Base-by-base conservation (phyloP, 2,888 invertebrate species). In the Lamellibrachia satsuma region DNA sequence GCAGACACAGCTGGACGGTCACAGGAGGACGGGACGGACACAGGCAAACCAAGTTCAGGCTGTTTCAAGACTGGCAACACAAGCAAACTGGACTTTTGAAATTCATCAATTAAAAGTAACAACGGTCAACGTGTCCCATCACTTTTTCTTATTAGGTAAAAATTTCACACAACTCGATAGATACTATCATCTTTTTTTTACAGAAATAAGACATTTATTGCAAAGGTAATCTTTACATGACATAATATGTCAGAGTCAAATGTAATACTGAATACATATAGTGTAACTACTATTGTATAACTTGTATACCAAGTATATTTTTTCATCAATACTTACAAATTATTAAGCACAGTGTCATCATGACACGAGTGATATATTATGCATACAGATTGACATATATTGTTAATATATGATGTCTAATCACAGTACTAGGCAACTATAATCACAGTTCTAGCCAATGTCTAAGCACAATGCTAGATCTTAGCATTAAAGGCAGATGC, bases 1-100 rank as follows among this genome's bases (percentile, higher is more conserved):
- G 95, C 96, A 3, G 96, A 96, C 91, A 95, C 95, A 52, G 95
- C 95, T 4, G 95, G 95, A 92, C 93, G 96, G 91, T 93, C 95
- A 6, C 96, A 96, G 93, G 96, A 96, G 92, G 96, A 96, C 90
- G 94, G 95, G 8, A 51, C 90, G n/a, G 51, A 51, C n/a, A 90
- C 92, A 1, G 52, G 15, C 22, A 92, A n/a, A n/a, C 27, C 52
- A 91, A 90, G 55, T 52, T 8, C 60, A 8, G 94, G 94, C 93
- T 93, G 94, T 90, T 92, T 93, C 9, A 90, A 92, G 6, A 92
- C 93, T 91, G 57, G 92, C 11, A 57, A 55, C 22, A 90, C 39
- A 90, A 60, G 93, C 93, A 90, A 94, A 93, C 93, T 95, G 11
- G 95, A 95, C 91, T 95, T 95, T 91, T 95, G 93, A 94, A 75